Evolutionary conservation across 2,113 vertebrate species (phyloP).

Genomic region (Tupaia chinensis): DNA sequence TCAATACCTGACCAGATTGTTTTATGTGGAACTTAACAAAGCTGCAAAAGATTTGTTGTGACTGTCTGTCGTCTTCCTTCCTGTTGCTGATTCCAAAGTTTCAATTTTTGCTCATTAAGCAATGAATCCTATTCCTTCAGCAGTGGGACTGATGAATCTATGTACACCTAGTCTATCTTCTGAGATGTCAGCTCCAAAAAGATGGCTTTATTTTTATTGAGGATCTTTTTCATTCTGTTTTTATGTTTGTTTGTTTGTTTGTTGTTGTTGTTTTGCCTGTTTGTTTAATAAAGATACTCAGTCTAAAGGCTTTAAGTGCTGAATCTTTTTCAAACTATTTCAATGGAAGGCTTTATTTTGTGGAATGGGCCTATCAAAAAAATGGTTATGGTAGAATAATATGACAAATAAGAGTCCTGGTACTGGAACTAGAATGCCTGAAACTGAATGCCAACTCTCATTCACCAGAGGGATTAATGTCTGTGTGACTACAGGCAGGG

Average conservation of each 20-base stretch:
- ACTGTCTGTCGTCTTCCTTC: background rate
- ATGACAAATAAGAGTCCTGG: background rate
- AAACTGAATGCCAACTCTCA: background rate
- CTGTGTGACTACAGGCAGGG: background rate
- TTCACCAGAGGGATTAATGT: background rate
- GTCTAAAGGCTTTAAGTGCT: background rate
- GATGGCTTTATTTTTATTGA: background rate
- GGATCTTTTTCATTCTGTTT: background rate
- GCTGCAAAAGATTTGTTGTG: background rate
- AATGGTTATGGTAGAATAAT: background rate
- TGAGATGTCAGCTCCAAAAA: background rate
- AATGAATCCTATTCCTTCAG: background rate
- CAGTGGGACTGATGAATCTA: background rate
- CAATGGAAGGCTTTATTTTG: background rate
- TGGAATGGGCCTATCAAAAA: background rate
- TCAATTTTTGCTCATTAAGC: background rate
- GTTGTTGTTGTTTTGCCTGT: background rate
- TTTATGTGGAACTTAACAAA: background rate
- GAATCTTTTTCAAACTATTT: conserved; percentile 22
- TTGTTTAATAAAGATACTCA: background rate
- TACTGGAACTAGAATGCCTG: background rate
- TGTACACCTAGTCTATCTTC: background rate
- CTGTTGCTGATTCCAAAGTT: background rate
- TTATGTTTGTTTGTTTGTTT: too few relatives aligned
- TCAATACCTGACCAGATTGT: background rate